Evolutionary conservation across 2,888 invertebrate species (phyloP).

Genomic region (Tipula helvola): DNA sequence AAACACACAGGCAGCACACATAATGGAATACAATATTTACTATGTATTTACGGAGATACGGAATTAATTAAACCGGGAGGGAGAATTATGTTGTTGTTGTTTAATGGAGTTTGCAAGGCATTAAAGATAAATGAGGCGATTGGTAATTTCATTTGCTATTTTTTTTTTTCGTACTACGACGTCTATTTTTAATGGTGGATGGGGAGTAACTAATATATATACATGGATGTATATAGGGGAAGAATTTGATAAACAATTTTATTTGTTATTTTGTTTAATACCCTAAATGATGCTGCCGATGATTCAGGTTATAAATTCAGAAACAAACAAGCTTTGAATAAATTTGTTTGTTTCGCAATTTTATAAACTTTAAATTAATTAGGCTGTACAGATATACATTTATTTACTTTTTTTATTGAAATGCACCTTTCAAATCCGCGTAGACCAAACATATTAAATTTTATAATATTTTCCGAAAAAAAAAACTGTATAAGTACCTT

Average conservation of each 20-base stretch:
- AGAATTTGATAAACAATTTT: background rate
- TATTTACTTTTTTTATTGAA: no score
- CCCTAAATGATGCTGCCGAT: background rate
- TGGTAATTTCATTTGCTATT: background rate
- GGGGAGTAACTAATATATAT: background rate
- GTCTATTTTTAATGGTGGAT: background rate
- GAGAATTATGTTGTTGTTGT: background rate
- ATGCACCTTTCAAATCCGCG: no score
- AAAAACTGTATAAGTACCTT: no score
- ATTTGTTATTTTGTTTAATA: background rate
- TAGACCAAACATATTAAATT: no score
- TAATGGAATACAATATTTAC: background rate
- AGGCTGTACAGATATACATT: no score
- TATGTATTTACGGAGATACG: background rate
- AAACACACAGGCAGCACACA: no score
- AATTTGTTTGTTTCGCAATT: background rate
- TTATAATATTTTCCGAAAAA: no score
- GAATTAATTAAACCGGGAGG: background rate
- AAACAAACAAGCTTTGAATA: background rate
- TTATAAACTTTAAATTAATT: background rate
- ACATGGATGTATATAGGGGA: background rate
- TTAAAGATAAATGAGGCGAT: constrained; percentile 4
- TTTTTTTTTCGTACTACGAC: background rate
- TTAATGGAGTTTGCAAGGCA: background rate
- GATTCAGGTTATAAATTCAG: background rate